A percentile compares a stretch with the other conserved stretches of the same genome.
phyloP scores from a whole-genome alignment of 1,140 invertebrate genomes.

The Drosophila setifemur region DNA sequence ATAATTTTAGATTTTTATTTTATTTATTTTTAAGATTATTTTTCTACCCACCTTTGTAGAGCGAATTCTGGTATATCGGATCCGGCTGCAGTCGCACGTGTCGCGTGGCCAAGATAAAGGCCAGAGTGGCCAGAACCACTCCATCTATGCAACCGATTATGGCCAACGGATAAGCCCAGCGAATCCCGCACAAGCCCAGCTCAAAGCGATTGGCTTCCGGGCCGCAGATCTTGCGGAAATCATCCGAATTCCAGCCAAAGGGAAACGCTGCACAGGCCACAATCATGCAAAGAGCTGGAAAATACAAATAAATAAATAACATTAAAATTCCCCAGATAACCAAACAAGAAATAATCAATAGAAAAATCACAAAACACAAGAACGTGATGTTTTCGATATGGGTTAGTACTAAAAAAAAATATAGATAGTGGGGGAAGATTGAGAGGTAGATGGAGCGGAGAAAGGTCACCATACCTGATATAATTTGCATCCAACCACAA shows the following conservation, averaged over 20 bases:
- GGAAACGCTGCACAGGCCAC: conserved; percentile 95
- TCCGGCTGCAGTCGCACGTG: conserved; percentile 93
- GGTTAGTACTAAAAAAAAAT: neutral
- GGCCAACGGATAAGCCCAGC: conserved; percentile 97
- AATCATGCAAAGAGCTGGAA: conserved; percentile 90
- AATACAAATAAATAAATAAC: conserved; percentile 64
- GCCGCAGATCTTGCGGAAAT: conserved; percentile 94
- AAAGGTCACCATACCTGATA: conserved; percentile 89
- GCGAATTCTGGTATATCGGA: conserved; percentile 87
- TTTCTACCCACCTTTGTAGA: conserved; percentile 85
- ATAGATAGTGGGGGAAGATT: too few relatives aligned
- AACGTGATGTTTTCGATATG: conserved; percentile 49
- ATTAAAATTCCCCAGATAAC: conserved; percentile 6
- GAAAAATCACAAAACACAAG: neutral
- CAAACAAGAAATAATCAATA: conserved; percentile 11
- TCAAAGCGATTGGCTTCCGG: conserved; percentile 89
- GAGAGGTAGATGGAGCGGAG: neutral
- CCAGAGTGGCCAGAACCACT: conserved; percentile 92
- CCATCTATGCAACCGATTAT: conserved; percentile 96
- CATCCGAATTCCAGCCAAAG: conserved; percentile 93
- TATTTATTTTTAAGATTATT: neutral
- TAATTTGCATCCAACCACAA: conserved; percentile 95
- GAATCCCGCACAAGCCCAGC: conserved; percentile 91
- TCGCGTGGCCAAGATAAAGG: conserved; percentile 95
- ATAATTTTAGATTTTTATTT: too few relatives aligned